Percentiles rank a stretch among this genome's conserved stretches.
Evolutionary conservation across 2,113 vertebrate species (phyloP).

Genomic region (Solea senegalensis): DNA sequence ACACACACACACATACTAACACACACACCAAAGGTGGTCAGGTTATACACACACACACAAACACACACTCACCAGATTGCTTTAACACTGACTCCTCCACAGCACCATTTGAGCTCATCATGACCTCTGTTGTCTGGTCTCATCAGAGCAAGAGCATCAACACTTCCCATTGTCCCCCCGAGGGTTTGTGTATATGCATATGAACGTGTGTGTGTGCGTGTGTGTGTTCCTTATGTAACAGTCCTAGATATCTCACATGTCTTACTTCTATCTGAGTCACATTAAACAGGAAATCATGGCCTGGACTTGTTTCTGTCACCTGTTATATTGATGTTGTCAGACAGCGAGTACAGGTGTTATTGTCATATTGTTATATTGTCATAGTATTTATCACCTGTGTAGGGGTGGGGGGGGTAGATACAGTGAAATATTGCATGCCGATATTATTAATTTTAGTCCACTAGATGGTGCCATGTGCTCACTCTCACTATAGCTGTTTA

Average conservation of each 20-base stretch:
- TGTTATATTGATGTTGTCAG: not conserved
- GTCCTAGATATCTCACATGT: slow-evolving; percentile 9
- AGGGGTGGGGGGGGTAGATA: too few relatives aligned
- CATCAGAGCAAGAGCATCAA: slow-evolving; percentile 42
- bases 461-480: too few relatives aligned
- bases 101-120: slow-evolving; percentile 20
- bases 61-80: too few relatives aligned
- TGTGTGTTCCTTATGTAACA: slow-evolving; percentile 46
- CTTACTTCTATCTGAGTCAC: slow-evolving; percentile 3
- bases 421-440: too few relatives aligned
- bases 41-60: not conserved
- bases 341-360: not conserved
- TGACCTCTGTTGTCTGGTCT: slow-evolving; percentile 61
- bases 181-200: slow-evolving; percentile 13
- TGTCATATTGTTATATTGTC: not conserved
- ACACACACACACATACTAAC: not conserved
- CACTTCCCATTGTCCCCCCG: slow-evolving; percentile 42
- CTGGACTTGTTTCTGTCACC: slow-evolving; percentile 15
- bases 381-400: not conserved
- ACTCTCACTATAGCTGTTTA: too few relatives aligned
- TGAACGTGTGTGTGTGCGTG: not conserved
- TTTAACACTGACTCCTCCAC: slow-evolving; percentile 1
- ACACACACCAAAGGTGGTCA: not conserved
- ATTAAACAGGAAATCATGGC: slow-evolving; percentile 1
- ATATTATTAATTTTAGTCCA: too few relatives aligned